Base-by-base conservation (phyloP, 2,888 invertebrate genomes). In the Scaptomyza flava region DNA sequence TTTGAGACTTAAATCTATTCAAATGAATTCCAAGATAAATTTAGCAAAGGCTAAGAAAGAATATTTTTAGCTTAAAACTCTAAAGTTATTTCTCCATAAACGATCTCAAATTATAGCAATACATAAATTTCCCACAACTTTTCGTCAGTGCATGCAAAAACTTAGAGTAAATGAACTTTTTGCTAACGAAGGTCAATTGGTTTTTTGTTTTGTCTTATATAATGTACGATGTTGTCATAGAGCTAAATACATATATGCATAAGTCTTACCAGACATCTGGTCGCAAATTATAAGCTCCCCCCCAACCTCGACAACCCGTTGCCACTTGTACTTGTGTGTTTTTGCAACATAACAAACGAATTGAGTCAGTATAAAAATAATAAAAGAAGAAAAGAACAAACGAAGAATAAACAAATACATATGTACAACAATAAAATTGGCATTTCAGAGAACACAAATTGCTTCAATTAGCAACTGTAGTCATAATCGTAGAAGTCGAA, bases 391-490 rank as follows among this genome's bases (percentile, higher is more conserved):
- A 53, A 79, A 41, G 41, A 70, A 73, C 48, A 50, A 51, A 53
- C 46, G 68, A 62, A 60, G 66, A 70, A 47, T 6, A 8, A 36
- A 14, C 7, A 38, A 36, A n/a, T 6, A 23, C 23, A 27, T 23
- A 23, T 23, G 23, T 23, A 27, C 0, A 0, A 27, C 27, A 27
- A 27, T 27, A 27, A 36, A 70, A 73, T 63, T 75, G 68, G 65
- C 68, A 80, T 83, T 83, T 65, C 60, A 80, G 71, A 83, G 65
- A 67, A 66, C 68, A 79, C 79, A 81, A 87, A 87, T 87, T 82
- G 87, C 82, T 66, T 69, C 84, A 81, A 78, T 82, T 84, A 84
- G 51, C 27, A 17, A 17, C 41, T 41, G 41, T 41, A 41, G 41
- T 41, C 41, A 17, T 41, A 41, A 41, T 5, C 27, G 27, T 38